Evolutionary conservation across 1,140 invertebrate genomes (phyloP).

Genomic region (Aphidius ervi): DNA sequence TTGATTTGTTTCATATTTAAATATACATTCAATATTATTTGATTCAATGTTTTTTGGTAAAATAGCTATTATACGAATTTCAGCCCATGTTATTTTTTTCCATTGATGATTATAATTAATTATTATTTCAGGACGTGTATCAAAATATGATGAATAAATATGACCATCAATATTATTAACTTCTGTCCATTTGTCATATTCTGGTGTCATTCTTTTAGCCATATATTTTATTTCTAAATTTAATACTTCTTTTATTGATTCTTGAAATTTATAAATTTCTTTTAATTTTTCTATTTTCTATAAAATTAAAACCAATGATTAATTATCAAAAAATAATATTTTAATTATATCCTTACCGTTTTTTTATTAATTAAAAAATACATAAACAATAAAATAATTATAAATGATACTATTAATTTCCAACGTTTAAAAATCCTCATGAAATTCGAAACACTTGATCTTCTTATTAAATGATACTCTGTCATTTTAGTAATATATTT

Average conservation of each 20-base stretch:
- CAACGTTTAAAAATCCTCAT: no score
- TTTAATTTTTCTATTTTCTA: conserved; percentile 18
- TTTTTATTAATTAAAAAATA: no score
- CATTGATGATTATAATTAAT: conserved; percentile 11
- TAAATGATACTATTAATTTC: no score
- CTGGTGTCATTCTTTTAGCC: conserved; percentile 5
- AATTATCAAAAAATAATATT: no score
- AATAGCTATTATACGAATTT: conserved; percentile 24
- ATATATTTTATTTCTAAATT: conserved; percentile 23
- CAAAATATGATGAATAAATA: conserved; percentile 28
- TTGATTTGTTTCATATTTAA: conserved; percentile 13
- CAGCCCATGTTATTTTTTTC: conserved; percentile 18
- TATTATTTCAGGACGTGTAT: conserved; percentile 26
- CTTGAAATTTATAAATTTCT: conserved; percentile 19
- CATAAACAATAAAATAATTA: no score
- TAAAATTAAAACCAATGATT: neutral
- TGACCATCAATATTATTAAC: conserved; percentile 20
- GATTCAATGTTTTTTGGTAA: conserved; percentile 15
- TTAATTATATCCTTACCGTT: no score
- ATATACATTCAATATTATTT: conserved; percentile 18
- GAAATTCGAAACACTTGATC: no score
- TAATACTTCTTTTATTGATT: conserved; percentile 15
- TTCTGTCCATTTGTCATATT: conserved; percentile 17
- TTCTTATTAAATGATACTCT: no score
- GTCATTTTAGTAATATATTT: no score